Base-by-base conservation (phyloP, 1,140 invertebrate species). In the Hesperophylax magnus region DNA sequence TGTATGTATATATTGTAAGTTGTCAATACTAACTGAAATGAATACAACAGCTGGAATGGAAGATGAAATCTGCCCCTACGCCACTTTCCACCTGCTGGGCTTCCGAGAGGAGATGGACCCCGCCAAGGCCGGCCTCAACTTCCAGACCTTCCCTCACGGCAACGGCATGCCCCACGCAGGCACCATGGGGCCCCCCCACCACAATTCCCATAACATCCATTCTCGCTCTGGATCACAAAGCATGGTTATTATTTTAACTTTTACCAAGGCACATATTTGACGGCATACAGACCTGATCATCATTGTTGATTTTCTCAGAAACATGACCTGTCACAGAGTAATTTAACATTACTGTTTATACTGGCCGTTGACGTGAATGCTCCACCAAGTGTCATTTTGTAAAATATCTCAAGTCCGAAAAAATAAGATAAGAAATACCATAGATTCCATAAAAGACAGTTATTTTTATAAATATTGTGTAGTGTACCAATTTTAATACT, bases 101-200 rank as follows among this genome's bases (percentile, higher is more conserved):
- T 97, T 98, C 94, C 94, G 96, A 83, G 96, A 98, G 88, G 96
- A 98, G 92, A 97, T 97, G 95, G 96, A 97, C 87, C 96, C 96
- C 18, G 94, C 92, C 87, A 97, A 97, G 89, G 95, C 95, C 27
- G 83, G 83, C 22, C 93, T 94, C 91, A 94, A 95, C 85, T 96
- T 95, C 91, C 95, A 97, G 89, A 97, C 96, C 34, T 96, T 97
- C 92, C 96, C 96, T 0, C 95, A 97, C 87, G 95, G 96, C 85
- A 93, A 93, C 85, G 91, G 90, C 85, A 87, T 88, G 77, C 87
- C 91, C 63, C 93, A 94, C 86, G 93, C 94, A 77, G 95, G 95
- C 31, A 96, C 95, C 1, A 93, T 96, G 90, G 94, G 95, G 84
- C 94, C 94, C 72, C 92, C 86, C 81, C 93, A 90, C 87, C 91